Percentiles rank a stretch among this genome's conserved stretches.
These are phyloP conservation scores for Caenorhabditis macrosperma DNA, from an alignment of 2,888 invertebrate species.

Conservation along the genomic window DNA sequence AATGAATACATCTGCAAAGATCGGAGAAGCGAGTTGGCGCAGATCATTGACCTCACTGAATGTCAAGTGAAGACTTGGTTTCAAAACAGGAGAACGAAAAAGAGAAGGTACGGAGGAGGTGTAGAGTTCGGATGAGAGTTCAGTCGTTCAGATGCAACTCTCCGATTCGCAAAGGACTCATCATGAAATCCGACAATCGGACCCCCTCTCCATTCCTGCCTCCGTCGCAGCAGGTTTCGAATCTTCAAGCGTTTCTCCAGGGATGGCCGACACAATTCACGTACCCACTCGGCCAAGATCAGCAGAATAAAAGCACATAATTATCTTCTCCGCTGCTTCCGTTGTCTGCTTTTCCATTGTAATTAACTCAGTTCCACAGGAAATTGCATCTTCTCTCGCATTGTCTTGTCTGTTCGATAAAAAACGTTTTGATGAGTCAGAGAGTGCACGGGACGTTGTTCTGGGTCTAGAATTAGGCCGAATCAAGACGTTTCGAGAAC, in stretches of 20 bases:
- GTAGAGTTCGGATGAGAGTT: neutral
- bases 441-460: neutral
- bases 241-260: constrained; percentile 33
- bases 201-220: constrained; percentile 25
- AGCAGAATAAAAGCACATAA: constrained; percentile 44
- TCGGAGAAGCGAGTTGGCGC: constrained; percentile 50
- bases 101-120: constrained; percentile 44
- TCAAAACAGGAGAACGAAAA: constrained; percentile 58
- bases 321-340: constrained; percentile 6
- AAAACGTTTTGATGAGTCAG: constrained; percentile 36
- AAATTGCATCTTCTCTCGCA: constrained; percentile 12
- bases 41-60: constrained; percentile 51
- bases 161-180: constrained; percentile 29
- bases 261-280: constrained; percentile 42
- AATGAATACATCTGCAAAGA: constrained; percentile 63
- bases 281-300: constrained; percentile 16
- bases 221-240: constrained; percentile 8
- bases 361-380: constrained; percentile 30
- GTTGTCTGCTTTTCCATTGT: constrained; percentile 13
- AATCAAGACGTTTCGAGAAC: constrained; percentile 10
- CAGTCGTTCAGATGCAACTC: constrained; percentile 32
- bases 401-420: neutral
- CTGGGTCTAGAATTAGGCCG: too few species aligned
- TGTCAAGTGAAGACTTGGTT: constrained; percentile 62
- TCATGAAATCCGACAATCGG: constrained; percentile 9